Evolutionary conservation across 64 coral and sea anemone genomes (phyloP), one percentile per base, ranked within the genome.

Genomic region (Pocillopora verrucosa): DNA sequence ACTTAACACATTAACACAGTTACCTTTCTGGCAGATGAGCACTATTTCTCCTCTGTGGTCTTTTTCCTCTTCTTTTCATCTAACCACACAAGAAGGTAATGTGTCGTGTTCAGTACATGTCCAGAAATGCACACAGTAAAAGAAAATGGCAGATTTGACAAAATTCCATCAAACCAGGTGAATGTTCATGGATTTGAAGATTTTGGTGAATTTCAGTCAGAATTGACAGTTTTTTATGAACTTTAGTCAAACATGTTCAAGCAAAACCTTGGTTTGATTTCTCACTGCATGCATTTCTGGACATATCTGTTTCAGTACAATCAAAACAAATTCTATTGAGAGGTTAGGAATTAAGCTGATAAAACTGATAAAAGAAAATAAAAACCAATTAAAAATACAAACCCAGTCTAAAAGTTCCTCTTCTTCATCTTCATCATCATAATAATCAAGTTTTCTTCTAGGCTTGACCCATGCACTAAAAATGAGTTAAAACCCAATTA

Each of bases 1-100:
- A 24, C 41, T 51, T 51, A 51, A 51, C 41, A 68, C n/a, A 60
- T 74, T 10, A 19, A 77, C 11, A 11, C 9, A 19, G 24, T 41
- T 83, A 93, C 92, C 95, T 96, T 67, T 93, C 91, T 24, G 82
- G 82, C 73, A 90, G 76, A 68, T 91, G 95, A 22, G 95, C 95
- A 84, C 95, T 96, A 61, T 75, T 96, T 91, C 87, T 60, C 83
- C 95, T 58, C 37, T 88, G 87, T 10, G 87, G 58, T 82, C 83
- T 88, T 69, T 34, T 89, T 65, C 92, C 92, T 77, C 78, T 89
- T 67, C 76, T 77, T 51, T 72, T 79, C 61, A 89, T 73, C 92
- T 93, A 61, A 56, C 80, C 78, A 74, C 5, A 24, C 22, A 41
- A 45, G 11, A 11, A 20, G 37, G 30, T 58, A 60, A 88, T 35